phyloP scores from a whole-genome alignment of 2,797 vertebrate species.

The Lepilemur septentrionalis region DNA sequence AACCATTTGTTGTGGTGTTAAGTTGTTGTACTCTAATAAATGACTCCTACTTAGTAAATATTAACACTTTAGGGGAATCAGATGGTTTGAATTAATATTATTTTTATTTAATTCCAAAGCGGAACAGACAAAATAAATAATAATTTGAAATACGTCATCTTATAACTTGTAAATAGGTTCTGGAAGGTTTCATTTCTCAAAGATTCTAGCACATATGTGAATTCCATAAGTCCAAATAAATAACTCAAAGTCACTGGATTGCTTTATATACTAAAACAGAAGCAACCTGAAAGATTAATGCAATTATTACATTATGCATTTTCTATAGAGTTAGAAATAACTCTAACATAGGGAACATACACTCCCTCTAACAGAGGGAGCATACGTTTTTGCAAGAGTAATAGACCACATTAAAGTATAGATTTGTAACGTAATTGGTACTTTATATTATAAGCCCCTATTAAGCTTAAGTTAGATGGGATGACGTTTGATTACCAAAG shows the following conservation, averaged over 20 bases:
- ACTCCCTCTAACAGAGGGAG: neutral
- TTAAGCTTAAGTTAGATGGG: neutral
- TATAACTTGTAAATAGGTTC: neutral
- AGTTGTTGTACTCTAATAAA: neutral
- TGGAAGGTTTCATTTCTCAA: slow-evolving; percentile 12
- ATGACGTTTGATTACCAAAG: neutral
- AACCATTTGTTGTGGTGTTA: neutral
- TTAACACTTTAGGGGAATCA: neutral
- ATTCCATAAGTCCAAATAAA: neutral
- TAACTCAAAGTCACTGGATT: neutral
- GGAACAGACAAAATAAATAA: neutral
- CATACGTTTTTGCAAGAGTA: neutral
- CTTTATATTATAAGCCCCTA: neutral
- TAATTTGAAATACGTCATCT: neutral
- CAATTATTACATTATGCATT: neutral
- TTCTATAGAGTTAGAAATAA: neutral
- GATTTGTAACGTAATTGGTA: neutral
- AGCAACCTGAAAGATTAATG: neutral
- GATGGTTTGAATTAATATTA: neutral
- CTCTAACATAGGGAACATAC: too few relatives aligned
- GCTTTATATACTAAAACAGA: neutral
- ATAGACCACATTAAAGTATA: neutral
- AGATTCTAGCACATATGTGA: neutral
- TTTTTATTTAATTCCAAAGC: slow-evolving; percentile 10
- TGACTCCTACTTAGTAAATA: neutral